Evolutionary conservation across 2,888 invertebrate species (phyloP), one percentile per base, ranked within the genome.

Genomic region (Capitulum mitella): DNA sequence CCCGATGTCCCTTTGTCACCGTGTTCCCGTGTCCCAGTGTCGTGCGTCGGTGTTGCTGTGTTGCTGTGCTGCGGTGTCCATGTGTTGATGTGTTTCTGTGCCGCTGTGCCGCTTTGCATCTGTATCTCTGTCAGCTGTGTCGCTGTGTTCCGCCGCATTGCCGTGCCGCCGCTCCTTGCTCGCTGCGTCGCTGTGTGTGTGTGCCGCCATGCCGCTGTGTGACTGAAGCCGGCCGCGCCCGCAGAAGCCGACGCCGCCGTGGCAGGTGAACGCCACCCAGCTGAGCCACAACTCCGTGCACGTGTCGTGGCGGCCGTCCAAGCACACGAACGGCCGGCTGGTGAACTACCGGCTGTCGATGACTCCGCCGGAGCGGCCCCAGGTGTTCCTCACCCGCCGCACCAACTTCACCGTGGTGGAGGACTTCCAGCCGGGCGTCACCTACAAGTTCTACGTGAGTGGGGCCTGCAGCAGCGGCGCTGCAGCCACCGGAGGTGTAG

Each of bases 361-460:
- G 64, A 16, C 16, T 14, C 64, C 64, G 64, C 64, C 64, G 32
- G 88, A 83, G 90, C 91, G 84, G 88, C 89, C 2, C 92, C 93
- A 0, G 89, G 90, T 1, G 84, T 88, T 3, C 91, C 91, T 22
- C 87, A 32, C 84, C 88, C 8, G 85, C 85, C 0, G 87, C 88
- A 54, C 88, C 88, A 64, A 64, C 64, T 64, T 34, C 0, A 86
- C 87, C 0, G 88, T 89, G 54, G 84, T 88, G 80, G 87, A 82
- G 37, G 86, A 86, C 48, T 89, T 90, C 80, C 86, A 88, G 70
- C 86, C 90, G 26, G 88, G 89, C 29, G 84, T 85, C 26, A 90
- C 89, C 80, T 93, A 93, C 85, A 90, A 90, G 0, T 92, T 93
- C 86, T 92, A 91, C 90, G 92, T 92, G 32, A 34, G 64, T 34